phyloP scores from a whole-genome alignment of 53 echinoderm and acorn worm species.

The Astropecten irregularis region DNA sequence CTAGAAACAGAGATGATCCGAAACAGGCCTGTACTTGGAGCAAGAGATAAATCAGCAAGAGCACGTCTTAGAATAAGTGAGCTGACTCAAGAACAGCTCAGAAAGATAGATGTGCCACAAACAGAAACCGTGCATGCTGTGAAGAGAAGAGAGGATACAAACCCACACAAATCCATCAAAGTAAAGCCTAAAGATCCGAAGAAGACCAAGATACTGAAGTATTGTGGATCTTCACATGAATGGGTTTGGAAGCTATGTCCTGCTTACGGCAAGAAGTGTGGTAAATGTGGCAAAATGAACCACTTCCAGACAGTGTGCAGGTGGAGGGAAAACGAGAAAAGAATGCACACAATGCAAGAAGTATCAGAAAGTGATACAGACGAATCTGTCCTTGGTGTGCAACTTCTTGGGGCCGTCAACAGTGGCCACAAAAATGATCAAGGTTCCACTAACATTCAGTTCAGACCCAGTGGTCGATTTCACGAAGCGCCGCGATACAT shows the following conservation, averaged over 20 bases:
- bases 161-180: no score
- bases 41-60: constrained; percentile 21
- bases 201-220: not conserved
- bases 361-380: not conserved
- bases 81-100: not conserved
- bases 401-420: not conserved
- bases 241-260: not conserved
- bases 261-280: constrained; percentile 29
- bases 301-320: constrained; percentile 32
- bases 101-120: not conserved
- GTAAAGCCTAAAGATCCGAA: not conserved
- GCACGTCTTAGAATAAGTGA: constrained; percentile 39
- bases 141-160: not conserved
- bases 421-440: no score
- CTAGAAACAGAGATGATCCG: constrained; percentile 30
- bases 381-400: not conserved
- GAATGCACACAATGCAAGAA: not conserved
- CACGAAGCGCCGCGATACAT: not conserved
- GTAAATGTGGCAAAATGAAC: not conserved
- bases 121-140: not conserved
- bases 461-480: constrained; percentile 1
- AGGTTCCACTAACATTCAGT: not conserved
- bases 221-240: not conserved
- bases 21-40: constrained; percentile 31
- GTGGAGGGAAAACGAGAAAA: no score